Evolutionary conservation across 2,888 invertebrate genomes (phyloP), one percentile per base, ranked within the genome.

Genomic region (Lepidonotus clava): DNA sequence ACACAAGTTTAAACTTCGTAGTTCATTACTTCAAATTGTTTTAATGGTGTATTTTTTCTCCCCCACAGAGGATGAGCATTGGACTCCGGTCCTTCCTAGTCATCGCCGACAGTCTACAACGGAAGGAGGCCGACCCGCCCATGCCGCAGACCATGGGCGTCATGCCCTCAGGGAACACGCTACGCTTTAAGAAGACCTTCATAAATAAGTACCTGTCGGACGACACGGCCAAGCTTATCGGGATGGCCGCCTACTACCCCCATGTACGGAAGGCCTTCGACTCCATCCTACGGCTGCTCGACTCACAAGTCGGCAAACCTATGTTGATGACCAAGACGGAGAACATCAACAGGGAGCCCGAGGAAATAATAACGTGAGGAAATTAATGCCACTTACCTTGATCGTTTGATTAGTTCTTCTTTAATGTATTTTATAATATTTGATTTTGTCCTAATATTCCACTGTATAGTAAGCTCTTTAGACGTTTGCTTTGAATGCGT

Each of bases 121-220:
- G 99, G 94, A 99, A 99, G 92, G 99, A 99, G 93, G 99, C 99
- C 0, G 99, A 99, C 92, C 99, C 99, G 0, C 99, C 99, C 0
- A 99, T 99, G 99, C 99, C 99, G 0, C 96, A 98, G 89, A 98
- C 98, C 0, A 97, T 98, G 87, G 98, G 98, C 0, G 98, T 98
- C 0, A 94, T 99, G 86, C 99, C 99, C 0, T 99, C 98, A 0
- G 99, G 99, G 0, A 98, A 98, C 93, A 99, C 99, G 0, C 95
- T 98, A 87, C 95, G 99, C 41, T 97, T 98, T 0, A 98, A 98
- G 94, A 98, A 98, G 94, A 99, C 98, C 0, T 99, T 98, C 94
- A 95, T 99, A 2, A 99, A 98, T 93, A 98, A 98, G 93, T 95
- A 93, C 91, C 89, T 94, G 67, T 92, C 99, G 0, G 99, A 99